Evolutionary conservation across 2,113 vertebrate species (phyloP).

Genomic region (Lichenostomus cassidix): DNA sequence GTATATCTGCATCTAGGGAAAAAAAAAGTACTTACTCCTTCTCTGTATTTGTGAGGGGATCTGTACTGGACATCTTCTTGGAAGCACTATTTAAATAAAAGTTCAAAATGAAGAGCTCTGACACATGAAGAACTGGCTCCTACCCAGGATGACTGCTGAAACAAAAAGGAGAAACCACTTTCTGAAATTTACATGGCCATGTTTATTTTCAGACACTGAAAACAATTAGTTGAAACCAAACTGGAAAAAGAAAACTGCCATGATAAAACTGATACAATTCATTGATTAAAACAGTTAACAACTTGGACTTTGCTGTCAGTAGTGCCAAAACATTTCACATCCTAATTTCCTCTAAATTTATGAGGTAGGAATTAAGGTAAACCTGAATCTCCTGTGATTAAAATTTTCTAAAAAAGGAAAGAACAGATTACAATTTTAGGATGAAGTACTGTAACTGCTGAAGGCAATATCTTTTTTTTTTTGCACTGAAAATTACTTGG

Average conservation of each 20-base stretch:
- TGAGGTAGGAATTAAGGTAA: neutral
- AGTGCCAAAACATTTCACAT: neutral
- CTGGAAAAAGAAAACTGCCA: neutral
- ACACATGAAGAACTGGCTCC: neutral
- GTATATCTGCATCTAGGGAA: neutral
- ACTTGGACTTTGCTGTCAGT: too few relatives aligned
- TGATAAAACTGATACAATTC: neutral
- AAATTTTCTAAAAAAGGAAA: neutral
- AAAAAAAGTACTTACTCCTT: constrained; percentile 34
- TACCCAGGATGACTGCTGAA: neutral
- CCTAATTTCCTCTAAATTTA: neutral
- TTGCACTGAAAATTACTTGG: neutral
- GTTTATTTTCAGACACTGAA: neutral
- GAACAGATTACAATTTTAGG: neutral
- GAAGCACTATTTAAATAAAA: neutral
- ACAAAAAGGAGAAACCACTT: neutral
- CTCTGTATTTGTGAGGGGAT: neutral
- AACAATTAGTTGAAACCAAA: neutral
- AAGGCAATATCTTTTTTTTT: neutral
- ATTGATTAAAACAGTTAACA: neutral
- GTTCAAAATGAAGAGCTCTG: neutral
- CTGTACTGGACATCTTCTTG: constrained; percentile 37
- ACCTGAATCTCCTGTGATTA: neutral
- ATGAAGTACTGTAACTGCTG: neutral
- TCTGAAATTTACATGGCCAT: neutral